Evolutionary conservation across 2,888 invertebrate genomes (phyloP), one percentile per base, ranked within the genome.

Genomic region (Drosophila quasianomalipes): DNA sequence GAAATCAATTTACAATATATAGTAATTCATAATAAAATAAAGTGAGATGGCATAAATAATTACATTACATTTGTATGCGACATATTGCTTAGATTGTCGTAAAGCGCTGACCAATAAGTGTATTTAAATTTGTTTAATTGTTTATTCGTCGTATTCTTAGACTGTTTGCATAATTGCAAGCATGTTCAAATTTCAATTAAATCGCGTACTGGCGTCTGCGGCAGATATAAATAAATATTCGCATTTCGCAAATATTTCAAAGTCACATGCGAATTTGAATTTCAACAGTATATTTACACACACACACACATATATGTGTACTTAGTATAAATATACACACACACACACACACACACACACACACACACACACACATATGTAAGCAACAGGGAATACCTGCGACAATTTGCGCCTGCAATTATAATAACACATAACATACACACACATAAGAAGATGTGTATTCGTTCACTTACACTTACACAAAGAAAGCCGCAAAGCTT

Each of bases 401-500:
- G 68, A 55, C 52, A 70, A 30, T 63, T 70, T 51, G 39, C 39
- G 41, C 19, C 62, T 62, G 55, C 35, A 64, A 66, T 72, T 57
- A 39, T 55, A 74, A 55, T 73, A 51, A 60, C 62, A 75, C 57
- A 31, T 4, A 58, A 4, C 4, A 30, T 35, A 4, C 19, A 37
- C 3, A 53, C 16, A 16, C 26, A 44, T 28, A 37, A 37, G 39
- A 31, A 35, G 22, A 30, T 35, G 49, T 35, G 39, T 37, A 65
- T 47, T 53, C n/a, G n/a, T 16, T 7, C 30, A 41, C n/a, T 30
- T 62, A 49, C 58, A 70, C 61, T 59, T 53, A 66, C 76, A 79
- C 76, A 73, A 35, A 60, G 69, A 80, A 68, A 73, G 69, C 31
- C 41, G n/a, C 62, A 73, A 83, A 77, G 79, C 82, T 70, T 78